These are phyloP conservation scores for Scaptomyza polygonia DNA, from an alignment of 2,888 invertebrate genomes.

Conservation along the genomic window DNA sequence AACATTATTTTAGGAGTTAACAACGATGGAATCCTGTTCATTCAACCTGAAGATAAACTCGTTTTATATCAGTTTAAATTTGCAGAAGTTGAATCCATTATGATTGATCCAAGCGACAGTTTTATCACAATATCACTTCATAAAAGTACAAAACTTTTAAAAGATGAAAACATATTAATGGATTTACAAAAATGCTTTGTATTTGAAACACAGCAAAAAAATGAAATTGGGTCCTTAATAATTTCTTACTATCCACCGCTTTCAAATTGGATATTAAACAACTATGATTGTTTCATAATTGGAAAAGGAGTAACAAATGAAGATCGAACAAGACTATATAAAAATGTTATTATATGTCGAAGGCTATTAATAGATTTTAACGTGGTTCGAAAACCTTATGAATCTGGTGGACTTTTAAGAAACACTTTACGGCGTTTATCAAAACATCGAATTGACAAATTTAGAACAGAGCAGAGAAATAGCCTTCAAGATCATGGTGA, in stretches of 20 bases:
- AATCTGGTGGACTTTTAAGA: constrained; percentile 93
- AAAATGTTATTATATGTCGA: constrained; percentile 93
- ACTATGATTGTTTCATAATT: constrained; percentile 87
- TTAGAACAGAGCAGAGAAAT: constrained; percentile 88
- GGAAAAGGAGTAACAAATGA: constrained; percentile 92
- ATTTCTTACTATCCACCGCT: constrained; percentile 95
- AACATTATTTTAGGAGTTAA: constrained; percentile 93
- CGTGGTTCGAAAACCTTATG: constrained; percentile 92
- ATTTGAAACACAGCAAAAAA: constrained; percentile 94
- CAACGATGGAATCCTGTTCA: constrained; percentile 94
- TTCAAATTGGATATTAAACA: constrained; percentile 92
- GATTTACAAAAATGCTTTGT: constrained; percentile 93
- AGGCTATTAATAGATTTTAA: constrained; percentile 93
- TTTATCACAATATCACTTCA: constrained; percentile 95
- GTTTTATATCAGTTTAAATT: constrained; percentile 96
- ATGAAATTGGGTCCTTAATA: constrained; percentile 96
- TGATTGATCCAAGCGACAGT: constrained; percentile 95
- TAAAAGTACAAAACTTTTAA: constrained; percentile 84
- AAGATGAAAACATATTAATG: constrained; percentile 58
- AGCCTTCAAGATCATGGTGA: constrained; percentile 90
- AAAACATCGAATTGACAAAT: constrained; percentile 92
- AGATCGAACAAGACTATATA: constrained; percentile 93
- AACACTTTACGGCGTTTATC: constrained; percentile 94
- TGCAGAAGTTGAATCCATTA: constrained; percentile 94
- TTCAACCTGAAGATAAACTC: constrained; percentile 95